Evolutionary conservation across 2,797 vertebrate species (phyloP).

Genomic region (Parotocinclus haroldoi): DNA sequence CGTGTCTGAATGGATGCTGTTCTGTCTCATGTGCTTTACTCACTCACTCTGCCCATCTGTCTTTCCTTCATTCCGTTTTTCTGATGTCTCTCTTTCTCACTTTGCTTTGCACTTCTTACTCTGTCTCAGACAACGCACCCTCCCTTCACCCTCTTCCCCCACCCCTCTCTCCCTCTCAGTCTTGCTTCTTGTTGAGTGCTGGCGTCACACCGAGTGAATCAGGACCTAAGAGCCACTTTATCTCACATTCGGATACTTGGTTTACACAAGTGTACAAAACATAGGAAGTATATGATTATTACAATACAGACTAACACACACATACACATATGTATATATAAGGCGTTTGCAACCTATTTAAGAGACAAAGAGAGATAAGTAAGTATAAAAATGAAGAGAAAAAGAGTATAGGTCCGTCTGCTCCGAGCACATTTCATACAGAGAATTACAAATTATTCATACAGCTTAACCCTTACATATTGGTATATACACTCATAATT

Average conservation of each 20-base stretch:
- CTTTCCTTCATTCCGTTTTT: conserved; percentile 28
- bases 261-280: conserved; percentile 13
- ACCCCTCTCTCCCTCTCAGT: conserved; percentile 12
- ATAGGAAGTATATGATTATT: neutral
- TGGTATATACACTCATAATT: too few relatives aligned
- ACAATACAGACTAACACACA: conserved; percentile 24
- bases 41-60: conserved; percentile 45
- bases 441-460: too few relatives aligned
- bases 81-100: conserved; percentile 32
- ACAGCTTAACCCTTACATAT: too few relatives aligned
- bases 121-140: conserved; percentile 3
- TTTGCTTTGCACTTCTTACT: conserved; percentile 27
- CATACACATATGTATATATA: conserved; percentile 7
- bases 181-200: conserved; percentile 22
- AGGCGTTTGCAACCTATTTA: neutral
- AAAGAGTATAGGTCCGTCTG: too few relatives aligned
- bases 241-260: conserved; percentile 8
- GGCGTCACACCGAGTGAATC: conserved; percentile 37
- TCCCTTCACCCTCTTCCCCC: conserved; percentile 25
- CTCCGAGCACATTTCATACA: too few relatives aligned
- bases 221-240: conserved; percentile 36
- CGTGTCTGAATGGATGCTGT: conserved; percentile 59
- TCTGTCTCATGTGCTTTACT: conserved; percentile 53
- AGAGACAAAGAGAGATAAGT: too few relatives aligned
- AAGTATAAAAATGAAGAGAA: too few relatives aligned